These are phyloP conservation scores for Cephus runcator DNA, from an alignment of 2,888 invertebrate genomes.

Conservation along the genomic window DNA sequence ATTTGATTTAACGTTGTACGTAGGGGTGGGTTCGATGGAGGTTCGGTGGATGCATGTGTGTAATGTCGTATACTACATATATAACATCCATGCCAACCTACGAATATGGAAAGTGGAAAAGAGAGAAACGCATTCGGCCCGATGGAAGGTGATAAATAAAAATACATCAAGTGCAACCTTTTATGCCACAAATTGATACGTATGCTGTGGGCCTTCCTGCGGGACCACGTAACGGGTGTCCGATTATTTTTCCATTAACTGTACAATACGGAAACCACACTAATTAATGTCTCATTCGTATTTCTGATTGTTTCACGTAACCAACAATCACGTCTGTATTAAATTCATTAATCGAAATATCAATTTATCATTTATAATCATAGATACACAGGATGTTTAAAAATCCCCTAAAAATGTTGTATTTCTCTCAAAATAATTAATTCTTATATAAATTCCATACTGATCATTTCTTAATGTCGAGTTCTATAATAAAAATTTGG, in stretches of 20 bases:
- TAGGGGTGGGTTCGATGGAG: slow-evolving; percentile 18
- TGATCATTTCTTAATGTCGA: neutral
- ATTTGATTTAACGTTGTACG: slow-evolving; percentile 51
- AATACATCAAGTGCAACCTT: slow-evolving; percentile 57
- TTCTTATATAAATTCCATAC: too few species aligned
- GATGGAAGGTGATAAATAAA: slow-evolving; percentile 55
- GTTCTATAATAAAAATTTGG: neutral
- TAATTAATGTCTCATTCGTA: neutral
- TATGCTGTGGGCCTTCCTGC: slow-evolving; percentile 29
- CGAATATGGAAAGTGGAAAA: slow-evolving; percentile 1
- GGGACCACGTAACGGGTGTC: slow-evolving; percentile 34
- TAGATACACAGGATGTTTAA: neutral
- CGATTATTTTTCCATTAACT: slow-evolving; percentile 10
- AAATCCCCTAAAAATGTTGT: neutral
- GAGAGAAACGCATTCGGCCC: slow-evolving; percentile 24
- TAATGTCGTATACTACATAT: neutral
- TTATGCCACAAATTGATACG: slow-evolving; percentile 54
- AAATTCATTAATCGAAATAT: neutral
- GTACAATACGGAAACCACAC: neutral
- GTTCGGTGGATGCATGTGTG: slow-evolving; percentile 3
- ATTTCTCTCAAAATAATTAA: neutral
- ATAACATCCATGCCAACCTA: neutral
- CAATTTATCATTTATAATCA: neutral
- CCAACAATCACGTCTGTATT: neutral
- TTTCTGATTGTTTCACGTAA: neutral